Evolutionary conservation across 2,113 vertebrate genomes (phyloP).

Genomic region (Meriones unguiculatus): DNA sequence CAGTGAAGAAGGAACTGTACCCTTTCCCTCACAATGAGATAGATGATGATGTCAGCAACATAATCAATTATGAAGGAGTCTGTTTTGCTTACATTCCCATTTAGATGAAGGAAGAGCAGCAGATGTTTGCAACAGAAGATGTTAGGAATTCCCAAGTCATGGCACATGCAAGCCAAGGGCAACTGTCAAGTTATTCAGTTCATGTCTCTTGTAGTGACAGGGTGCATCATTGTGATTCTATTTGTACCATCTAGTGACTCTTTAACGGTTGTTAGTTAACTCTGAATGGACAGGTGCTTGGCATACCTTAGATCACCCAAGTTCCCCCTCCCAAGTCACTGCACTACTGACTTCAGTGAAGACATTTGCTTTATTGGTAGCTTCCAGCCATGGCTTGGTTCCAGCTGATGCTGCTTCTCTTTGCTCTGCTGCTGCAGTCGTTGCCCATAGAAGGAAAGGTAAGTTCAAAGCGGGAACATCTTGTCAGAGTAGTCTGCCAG

Average conservation of each 20-base stretch:
- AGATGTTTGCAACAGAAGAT: background rate
- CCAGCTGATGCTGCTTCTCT: conserved; percentile 25
- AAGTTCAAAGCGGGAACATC: background rate
- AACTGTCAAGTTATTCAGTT: background rate
- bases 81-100: background rate
- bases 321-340: background rate
- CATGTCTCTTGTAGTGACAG: background rate
- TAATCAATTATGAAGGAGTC: background rate
- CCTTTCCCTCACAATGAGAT: background rate
- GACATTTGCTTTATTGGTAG: conserved; percentile 6
- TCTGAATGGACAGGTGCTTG: background rate
- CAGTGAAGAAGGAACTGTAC: background rate
- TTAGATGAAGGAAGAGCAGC: background rate
- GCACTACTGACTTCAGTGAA: background rate
- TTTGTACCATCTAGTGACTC: background rate
- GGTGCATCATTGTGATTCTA: background rate
- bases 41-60: background rate
- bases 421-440: conserved; percentile 20
- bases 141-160: background rate
- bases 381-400: conserved; percentile 67
- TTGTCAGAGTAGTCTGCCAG: background rate
- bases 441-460: conserved; percentile 66
- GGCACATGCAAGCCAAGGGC: background rate
- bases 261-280: background rate
- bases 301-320: background rate